A percentile compares a stretch with the other conserved stretches of the same genome.
Evolutionary conservation across 2,113 vertebrate genomes (phyloP).

Genomic region (Bubalus kerabau): DNA sequence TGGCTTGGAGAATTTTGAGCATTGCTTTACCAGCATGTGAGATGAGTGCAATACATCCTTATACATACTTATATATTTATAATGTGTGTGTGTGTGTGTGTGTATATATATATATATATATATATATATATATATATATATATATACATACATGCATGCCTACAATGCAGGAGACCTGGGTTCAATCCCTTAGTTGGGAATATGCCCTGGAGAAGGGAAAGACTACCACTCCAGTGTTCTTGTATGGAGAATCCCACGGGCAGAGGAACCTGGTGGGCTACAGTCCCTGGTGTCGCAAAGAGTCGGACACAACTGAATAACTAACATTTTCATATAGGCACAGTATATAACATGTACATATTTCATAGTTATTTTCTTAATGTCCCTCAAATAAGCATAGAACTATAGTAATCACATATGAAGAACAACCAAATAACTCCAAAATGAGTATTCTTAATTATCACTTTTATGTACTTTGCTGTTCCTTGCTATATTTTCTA

Average conservation of each 20-base stretch:
- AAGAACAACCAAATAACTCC: not conserved
- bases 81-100: not conserved
- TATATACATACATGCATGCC: not conserved
- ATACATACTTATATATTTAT: not conserved
- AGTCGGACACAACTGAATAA: not conserved
- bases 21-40: not conserved
- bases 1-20: not conserved
- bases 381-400: not conserved
- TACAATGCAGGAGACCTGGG: not conserved
- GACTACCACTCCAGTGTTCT: not conserved
- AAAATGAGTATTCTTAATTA: not conserved
- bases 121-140: not conserved
- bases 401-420: not conserved
- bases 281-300: not conserved
- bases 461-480: not conserved
- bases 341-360: not conserved
- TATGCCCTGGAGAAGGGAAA: not conserved
- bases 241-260: not conserved
- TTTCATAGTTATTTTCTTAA: not conserved
- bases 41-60: not conserved
- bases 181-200: not conserved
- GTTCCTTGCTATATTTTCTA: not conserved
- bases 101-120: too few species aligned
- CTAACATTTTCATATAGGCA: not conserved
- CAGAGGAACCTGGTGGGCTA: not conserved